These are phyloP conservation scores for Psix sp. DNA, from an alignment of 1,140 invertebrate genomes.

Conservation along the genomic window DNA sequence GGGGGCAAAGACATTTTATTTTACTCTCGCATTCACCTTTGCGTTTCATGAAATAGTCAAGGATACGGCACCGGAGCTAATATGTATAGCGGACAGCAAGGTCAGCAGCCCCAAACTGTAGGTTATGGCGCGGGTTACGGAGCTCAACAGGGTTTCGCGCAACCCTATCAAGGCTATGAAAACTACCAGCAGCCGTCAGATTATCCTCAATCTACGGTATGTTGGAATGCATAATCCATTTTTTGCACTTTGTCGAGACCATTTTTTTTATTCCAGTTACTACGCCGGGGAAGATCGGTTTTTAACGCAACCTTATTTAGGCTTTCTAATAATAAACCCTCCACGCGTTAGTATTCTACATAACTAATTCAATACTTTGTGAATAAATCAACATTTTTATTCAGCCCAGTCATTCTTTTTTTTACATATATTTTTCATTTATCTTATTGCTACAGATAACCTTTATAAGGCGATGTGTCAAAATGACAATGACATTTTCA, in stretches of 20 bases:
- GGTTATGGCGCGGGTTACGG: conserved; percentile 70
- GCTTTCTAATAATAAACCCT: too few relatives aligned
- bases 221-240: conserved; percentile 28
- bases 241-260: neutral
- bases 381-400: too few relatives aligned
- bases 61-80: conserved; percentile 70
- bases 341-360: too few relatives aligned
- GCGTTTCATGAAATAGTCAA: conserved; percentile 65
- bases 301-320: too few relatives aligned
- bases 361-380: too few relatives aligned
- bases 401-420: too few relatives aligned
- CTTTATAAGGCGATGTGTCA: too few relatives aligned
- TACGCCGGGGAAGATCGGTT: conserved; percentile 28
- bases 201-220: conserved; percentile 73
- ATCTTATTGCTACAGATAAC: too few relatives aligned
- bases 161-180: conserved; percentile 74
- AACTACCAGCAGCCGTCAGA: conserved; percentile 74
- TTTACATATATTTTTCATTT: too few relatives aligned
- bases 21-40: conserved; percentile 45
- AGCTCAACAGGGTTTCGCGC: conserved; percentile 71
- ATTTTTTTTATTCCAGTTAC: neutral
- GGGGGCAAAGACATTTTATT: too few relatives aligned
- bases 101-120: conserved; percentile 63
- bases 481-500: too few relatives aligned
- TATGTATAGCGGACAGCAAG: conserved; percentile 68